Conservation (phyloP, 1,140 invertebrate species). For the Danaus plexippus region DNA sequence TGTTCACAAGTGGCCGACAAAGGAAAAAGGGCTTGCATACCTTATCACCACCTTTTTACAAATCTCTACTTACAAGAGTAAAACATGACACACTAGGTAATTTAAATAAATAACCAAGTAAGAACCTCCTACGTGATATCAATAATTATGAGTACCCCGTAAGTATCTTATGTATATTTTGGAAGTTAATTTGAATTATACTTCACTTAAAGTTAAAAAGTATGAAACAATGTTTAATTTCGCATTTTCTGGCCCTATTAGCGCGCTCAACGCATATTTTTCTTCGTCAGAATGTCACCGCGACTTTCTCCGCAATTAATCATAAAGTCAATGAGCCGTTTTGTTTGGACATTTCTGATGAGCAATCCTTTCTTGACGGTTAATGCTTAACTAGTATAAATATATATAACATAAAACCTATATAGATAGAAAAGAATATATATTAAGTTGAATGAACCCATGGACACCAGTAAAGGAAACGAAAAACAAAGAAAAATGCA, state of each 20-base stretch:
- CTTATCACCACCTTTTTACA: slow-evolving; percentile 66
- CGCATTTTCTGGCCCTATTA: slow-evolving; percentile 25
- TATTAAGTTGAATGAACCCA: slow-evolving; percentile 40
- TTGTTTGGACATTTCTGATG: slow-evolving; percentile 61
- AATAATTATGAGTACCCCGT: slow-evolving; percentile 10
- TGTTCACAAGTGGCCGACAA: slow-evolving; percentile 64
- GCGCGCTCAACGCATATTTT: slow-evolving; percentile 40
- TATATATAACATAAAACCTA: slow-evolving; percentile 6
- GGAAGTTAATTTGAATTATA: slow-evolving; percentile 4
- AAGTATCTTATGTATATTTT: slow-evolving; percentile 8
- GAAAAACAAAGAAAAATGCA: slow-evolving; percentile 28
- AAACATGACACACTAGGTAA: slow-evolving; percentile 53
- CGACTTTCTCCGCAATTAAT: slow-evolving; percentile 61
- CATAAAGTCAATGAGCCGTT: slow-evolving; percentile 67
- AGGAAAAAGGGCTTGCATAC: slow-evolving; percentile 69
- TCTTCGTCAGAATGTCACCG: slow-evolving; percentile 56
- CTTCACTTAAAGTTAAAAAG: slow-evolving; percentile 14
- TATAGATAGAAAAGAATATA: slow-evolving; percentile 7
- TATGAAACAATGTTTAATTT: slow-evolving; percentile 21
- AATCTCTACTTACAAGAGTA: slow-evolving; percentile 57
- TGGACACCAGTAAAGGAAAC: slow-evolving; percentile 42
- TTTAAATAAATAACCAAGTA: slow-evolving; percentile 49
- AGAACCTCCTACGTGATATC: slow-evolving; percentile 37
- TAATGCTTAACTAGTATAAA: slow-evolving; percentile 19
- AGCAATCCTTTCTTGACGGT: slow-evolving; percentile 59